Evolutionary conservation across 1,140 invertebrate species (phyloP).

Genomic region (Anagrus nilaparvatae): DNA sequence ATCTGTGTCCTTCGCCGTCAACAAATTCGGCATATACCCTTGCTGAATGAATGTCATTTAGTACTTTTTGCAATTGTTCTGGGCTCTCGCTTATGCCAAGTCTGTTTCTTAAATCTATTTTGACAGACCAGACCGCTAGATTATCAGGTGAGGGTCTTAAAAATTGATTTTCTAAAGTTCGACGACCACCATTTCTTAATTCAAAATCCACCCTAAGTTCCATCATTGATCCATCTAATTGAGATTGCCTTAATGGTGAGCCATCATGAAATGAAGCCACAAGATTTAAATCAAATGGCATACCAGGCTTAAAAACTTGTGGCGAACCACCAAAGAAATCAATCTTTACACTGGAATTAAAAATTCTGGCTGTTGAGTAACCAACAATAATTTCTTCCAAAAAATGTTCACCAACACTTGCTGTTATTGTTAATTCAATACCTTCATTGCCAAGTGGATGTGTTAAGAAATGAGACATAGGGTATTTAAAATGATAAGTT

Average conservation of each 20-base stretch:
- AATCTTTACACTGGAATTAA: conserved; percentile 71
- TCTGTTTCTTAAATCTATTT: conserved; percentile 60
- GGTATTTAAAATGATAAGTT: too few species aligned
- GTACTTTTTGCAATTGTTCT: conserved; percentile 44
- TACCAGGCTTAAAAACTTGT: conserved; percentile 88
- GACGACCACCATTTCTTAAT: conserved; percentile 44
- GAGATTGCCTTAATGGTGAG: conserved; percentile 50
- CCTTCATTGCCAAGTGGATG: conserved; percentile 59
- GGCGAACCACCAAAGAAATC: conserved; percentile 80
- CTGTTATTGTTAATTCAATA: conserved; percentile 77
- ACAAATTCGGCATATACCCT: conserved; percentile 56
- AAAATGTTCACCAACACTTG: conserved; percentile 82
- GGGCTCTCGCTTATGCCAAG: conserved; percentile 44
- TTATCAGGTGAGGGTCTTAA: conserved; percentile 48
- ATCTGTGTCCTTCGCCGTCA: conserved; percentile 55
- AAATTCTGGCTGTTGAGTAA: conserved; percentile 77
- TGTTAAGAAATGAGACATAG: conserved; percentile 65
- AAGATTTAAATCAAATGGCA: conserved; percentile 67
- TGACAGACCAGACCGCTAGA: conserved; percentile 63
- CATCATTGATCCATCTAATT: conserved; percentile 48
- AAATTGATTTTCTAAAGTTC: conserved; percentile 44
- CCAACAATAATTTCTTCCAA: conserved; percentile 79
- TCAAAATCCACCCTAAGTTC: conserved; percentile 49
- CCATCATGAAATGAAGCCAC: conserved; percentile 70
- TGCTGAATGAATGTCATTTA: conserved; percentile 58